These are phyloP conservation scores for Heloderma charlesbogerti DNA, from an alignment of 2,113 vertebrate species.

Conservation along the genomic window DNA sequence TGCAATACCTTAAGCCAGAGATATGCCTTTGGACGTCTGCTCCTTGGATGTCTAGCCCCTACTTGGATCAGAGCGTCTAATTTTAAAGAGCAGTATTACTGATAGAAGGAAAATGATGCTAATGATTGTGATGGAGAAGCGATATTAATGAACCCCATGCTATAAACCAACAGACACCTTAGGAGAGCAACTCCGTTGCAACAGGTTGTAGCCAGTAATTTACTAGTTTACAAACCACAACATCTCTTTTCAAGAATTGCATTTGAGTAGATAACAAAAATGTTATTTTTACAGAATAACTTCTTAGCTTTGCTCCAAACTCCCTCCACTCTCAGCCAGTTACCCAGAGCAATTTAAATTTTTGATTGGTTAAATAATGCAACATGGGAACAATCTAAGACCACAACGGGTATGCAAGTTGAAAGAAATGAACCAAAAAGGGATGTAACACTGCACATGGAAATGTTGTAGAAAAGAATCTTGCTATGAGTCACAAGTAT, in stretches of 20 bases:
- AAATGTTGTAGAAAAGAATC: slow-evolving; percentile 42
- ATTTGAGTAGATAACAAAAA: slow-evolving; percentile 5
- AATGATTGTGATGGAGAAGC: neutral
- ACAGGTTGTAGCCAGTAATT: neutral
- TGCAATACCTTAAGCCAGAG: neutral
- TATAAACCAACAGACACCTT: neutral
- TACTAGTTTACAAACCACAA: neutral
- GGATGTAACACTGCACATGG: slow-evolving; percentile 36
- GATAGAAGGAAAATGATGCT: neutral
- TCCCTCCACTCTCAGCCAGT: slow-evolving; percentile 27
- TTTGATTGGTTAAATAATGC: slow-evolving; percentile 61
- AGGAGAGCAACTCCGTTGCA: neutral
- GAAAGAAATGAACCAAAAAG: slow-evolving; percentile 47
- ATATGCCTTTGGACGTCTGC: neutral
- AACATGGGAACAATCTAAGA: slow-evolving; percentile 68
- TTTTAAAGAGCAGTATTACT: neutral
- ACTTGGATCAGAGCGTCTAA: neutral
- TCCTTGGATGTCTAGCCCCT: neutral
- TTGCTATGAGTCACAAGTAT: slow-evolving; percentile 35
- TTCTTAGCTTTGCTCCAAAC: slow-evolving; percentile 43
- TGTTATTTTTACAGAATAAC: slow-evolving; percentile 18
- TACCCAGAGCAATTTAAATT: slow-evolving; percentile 50
- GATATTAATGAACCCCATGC: neutral
- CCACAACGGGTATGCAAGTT: slow-evolving; percentile 32
- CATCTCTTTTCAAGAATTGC: slow-evolving; percentile 44